Conservation (phyloP, 2,797 vertebrate species). For the Chelonia mydas region DNA sequence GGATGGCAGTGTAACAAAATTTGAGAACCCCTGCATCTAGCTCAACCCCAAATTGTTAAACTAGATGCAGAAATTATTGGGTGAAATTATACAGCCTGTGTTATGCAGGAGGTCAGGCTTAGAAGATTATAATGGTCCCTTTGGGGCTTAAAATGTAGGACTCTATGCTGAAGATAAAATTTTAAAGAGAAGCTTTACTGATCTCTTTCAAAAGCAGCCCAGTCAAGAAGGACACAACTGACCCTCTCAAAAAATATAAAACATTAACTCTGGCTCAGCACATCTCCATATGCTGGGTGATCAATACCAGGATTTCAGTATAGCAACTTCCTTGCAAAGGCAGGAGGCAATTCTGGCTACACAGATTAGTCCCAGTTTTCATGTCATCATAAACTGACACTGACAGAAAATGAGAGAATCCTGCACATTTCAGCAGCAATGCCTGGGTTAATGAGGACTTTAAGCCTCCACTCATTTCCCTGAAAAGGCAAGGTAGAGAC, state of each 20-base stretch:
- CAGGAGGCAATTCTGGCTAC: not conserved
- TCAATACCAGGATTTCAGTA: not conserved
- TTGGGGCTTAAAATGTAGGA: constrained; percentile 45
- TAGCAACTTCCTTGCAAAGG: not conserved
- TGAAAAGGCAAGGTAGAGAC: not conserved
- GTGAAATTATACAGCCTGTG: constrained; percentile 41
- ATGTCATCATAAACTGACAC: fast-evolving
- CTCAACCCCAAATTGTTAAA: constrained; percentile 23
- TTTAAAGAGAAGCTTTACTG: not conserved
- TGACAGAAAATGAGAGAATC: fast-evolving
- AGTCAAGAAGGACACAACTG: not conserved
- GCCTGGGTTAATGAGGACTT: fast-evolving
- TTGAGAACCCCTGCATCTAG: not conserved
- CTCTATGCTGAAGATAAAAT: constrained; percentile 34
- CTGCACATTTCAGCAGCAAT: not conserved
- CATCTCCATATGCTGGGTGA: not conserved
- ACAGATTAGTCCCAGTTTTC: fast-evolving
- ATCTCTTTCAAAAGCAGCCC: not conserved
- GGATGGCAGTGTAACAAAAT: no score
- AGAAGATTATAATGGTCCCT: constrained; percentile 6
- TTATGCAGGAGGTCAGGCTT: constrained; percentile 13
- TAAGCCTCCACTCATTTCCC: fast-evolving
- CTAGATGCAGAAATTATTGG: constrained; percentile 23
- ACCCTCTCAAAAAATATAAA: not conserved
- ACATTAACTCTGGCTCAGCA: not conserved